Evolutionary conservation across 2,888 invertebrate species (phyloP), one percentile per base, ranked within the genome.

Genomic region (Timema cristinae): DNA sequence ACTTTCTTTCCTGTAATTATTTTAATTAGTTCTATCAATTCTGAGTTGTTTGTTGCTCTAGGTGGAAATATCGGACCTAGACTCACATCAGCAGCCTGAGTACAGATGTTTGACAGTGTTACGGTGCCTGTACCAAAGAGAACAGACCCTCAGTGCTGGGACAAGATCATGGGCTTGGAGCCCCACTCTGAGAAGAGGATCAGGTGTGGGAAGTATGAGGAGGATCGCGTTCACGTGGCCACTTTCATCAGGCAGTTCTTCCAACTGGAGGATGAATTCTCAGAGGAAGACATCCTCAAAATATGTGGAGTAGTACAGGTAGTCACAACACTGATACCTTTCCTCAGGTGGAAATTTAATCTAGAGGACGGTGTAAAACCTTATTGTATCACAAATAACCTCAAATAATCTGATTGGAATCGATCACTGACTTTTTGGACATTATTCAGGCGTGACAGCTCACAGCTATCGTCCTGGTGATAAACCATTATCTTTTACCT

Each of bases 291-390:
- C 79, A 90, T 94, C 68, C 86, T 91, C 83, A 88, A 84, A 75
- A 85, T 93, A 68, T 89, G 89, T 76, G 93, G 94, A 0, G 90
- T 93, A 71, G 80, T 94, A 50, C 91, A 91, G 86, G 93, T 90
- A 78, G 81, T 32, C 32, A 32, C 32, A 32, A 32, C 32, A 32
- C 32, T 32, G 32, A 32, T 32, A 32, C 32, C 32, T 32, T 32
- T 32, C 32, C 32, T 32, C 32, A 32, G 32, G 32, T 32, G 32
- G 32, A 32, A 32, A 32, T 32, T 32, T 32, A 1, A 32, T 32
- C 32, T 32, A 4, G 32, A 32, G 2, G 1, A 32, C 4, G 32
- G 32, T 32, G 32, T 1, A 32, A 32, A 32, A 32, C 32, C 32
- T 32, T 2, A 32, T 32, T 32, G 32, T 32, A 2, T 1, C 1